Evolutionary conservation across 2,888 invertebrate genomes (phyloP).

Genomic region (Acleris emargana): DNA sequence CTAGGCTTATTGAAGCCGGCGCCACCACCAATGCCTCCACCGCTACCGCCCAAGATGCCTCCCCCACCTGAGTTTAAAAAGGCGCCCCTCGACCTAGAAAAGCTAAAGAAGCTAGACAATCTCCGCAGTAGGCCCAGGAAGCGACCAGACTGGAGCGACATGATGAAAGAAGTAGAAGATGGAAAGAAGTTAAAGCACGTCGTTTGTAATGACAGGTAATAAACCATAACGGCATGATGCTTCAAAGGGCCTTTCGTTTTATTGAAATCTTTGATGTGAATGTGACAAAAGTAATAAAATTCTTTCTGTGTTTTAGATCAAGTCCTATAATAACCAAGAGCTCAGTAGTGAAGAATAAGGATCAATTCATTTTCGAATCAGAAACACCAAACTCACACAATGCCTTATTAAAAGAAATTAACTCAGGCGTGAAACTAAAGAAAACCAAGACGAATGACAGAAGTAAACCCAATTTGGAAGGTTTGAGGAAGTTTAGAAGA

Average conservation of each 20-base stretch:
- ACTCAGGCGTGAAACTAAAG: slow-evolving; percentile 89
- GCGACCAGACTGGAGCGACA: slow-evolving; percentile 94
- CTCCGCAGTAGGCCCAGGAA: slow-evolving; percentile 90
- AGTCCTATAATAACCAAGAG: slow-evolving; percentile 84
- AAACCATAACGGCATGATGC: not conserved
- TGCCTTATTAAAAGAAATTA: slow-evolving; percentile 91
- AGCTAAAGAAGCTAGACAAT: slow-evolving; percentile 87
- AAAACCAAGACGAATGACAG: slow-evolving; percentile 92
- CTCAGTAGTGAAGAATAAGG: slow-evolving; percentile 87
- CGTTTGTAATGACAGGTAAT: slow-evolving; percentile 91
- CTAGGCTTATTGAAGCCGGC: slow-evolving; percentile 76
- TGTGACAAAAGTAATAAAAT: no score
- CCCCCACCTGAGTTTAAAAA: slow-evolving; percentile 85
- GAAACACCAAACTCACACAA: slow-evolving; percentile 92
- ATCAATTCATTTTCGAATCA: slow-evolving; percentile 94
- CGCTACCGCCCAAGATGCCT: slow-evolving; percentile 87
- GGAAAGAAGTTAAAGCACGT: slow-evolving; percentile 92
- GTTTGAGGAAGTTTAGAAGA: slow-evolving; percentile 92
- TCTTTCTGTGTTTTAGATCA: slow-evolving; percentile 69
- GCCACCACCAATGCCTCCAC: slow-evolving; percentile 87
- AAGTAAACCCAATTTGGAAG: slow-evolving; percentile 92
- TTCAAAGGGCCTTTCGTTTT: not conserved
- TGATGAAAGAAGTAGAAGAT: slow-evolving; percentile 96
- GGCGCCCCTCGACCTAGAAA: slow-evolving; percentile 82
- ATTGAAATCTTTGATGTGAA: no score